phyloP scores from a whole-genome alignment of 2,797 vertebrate species.

The Pangasius djambal region DNA sequence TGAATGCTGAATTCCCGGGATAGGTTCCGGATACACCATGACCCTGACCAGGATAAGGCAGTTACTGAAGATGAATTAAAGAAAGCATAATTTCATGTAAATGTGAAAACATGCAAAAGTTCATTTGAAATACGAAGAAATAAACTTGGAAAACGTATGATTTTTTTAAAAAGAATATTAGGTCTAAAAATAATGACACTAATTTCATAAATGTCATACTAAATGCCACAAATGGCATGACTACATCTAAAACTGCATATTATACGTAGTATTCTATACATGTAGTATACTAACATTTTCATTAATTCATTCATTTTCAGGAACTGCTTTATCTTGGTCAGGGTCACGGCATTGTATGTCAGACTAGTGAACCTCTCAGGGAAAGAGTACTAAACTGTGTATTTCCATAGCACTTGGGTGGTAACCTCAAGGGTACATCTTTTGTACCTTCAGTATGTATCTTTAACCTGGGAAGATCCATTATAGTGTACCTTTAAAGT shows the following conservation, averaged over 20 bases:
- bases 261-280: not conserved
- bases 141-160: not conserved
- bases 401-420: not conserved
- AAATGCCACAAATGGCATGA: not conserved
- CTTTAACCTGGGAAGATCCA: not conserved
- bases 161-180: no score
- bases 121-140: not conserved
- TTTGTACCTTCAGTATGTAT: not conserved
- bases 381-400: not conserved
- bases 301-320: not conserved
- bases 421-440: not conserved
- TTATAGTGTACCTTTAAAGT: not conserved
- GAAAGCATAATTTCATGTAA: not conserved
- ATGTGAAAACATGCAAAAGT: not conserved
- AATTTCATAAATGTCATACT: not conserved
- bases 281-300: not conserved
- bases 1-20: not conserved
- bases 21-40: not conserved
- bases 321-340: not conserved
- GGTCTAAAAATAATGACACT: not conserved
- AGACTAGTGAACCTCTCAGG: not conserved
- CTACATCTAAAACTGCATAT: not conserved
- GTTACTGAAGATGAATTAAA: not conserved
- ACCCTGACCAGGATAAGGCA: not conserved
- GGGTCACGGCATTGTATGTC: not conserved